Conservation (phyloP, 2,888 invertebrate species). For the Catonia carolina region DNA sequence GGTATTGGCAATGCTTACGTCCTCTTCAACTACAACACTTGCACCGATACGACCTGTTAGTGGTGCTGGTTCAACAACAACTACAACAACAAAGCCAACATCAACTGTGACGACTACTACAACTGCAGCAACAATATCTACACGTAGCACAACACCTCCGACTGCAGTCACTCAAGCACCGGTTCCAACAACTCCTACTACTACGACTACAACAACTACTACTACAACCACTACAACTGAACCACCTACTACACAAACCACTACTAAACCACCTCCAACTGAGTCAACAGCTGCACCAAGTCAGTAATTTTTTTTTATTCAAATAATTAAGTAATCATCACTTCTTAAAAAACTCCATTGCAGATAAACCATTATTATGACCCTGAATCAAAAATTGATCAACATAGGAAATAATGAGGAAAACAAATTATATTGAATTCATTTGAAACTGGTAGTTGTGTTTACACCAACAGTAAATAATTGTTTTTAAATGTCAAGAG, state of each 20-base stretch:
- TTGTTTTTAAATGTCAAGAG: too few relatives aligned
- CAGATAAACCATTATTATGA: neutral
- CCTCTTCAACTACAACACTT: conserved; percentile 41
- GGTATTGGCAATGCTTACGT: conserved; percentile 40
- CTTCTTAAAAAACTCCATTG: neutral
- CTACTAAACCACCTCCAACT: conserved; percentile 38
- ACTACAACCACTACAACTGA: conserved; percentile 40
- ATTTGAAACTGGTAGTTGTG: too few relatives aligned
- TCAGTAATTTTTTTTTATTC: conserved; percentile 40
- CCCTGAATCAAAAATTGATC: neutral
- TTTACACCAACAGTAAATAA: too few relatives aligned
- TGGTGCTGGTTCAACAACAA: conserved; percentile 37
- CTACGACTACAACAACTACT: conserved; percentile 35
- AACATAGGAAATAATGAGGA: too few relatives aligned
- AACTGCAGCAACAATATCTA: conserved; percentile 44
- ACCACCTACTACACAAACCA: conserved; percentile 31
- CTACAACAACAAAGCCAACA: conserved; percentile 37
- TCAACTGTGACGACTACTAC: conserved; percentile 37
- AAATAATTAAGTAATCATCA: neutral
- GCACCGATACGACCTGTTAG: conserved; percentile 31
- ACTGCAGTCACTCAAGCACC: conserved; percentile 29
- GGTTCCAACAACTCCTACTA: conserved; percentile 26
- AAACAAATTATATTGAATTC: too few relatives aligned
- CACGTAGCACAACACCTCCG: conserved; percentile 25
- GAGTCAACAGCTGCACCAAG: conserved; percentile 51